Percentiles rank a stretch among this genome's conserved stretches.
Evolutionary conservation across 2,113 vertebrate species (phyloP).

Genomic region (Antechinus flavipes): DNA sequence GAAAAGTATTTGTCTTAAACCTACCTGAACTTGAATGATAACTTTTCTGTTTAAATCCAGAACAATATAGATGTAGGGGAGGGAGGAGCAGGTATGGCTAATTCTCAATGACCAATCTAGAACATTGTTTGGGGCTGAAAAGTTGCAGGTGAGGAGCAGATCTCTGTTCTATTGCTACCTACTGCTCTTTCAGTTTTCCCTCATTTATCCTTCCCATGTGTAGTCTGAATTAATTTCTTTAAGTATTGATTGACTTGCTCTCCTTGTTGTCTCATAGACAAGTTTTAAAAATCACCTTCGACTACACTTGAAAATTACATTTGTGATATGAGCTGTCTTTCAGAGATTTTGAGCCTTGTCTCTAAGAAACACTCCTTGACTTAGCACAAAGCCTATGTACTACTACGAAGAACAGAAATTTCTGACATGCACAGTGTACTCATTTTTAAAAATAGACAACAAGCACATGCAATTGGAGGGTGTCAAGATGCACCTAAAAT

Average conservation of each 20-base stretch:
- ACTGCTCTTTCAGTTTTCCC: neutral
- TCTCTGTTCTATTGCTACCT: neutral
- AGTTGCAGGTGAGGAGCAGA: neutral
- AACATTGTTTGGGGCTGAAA: neutral
- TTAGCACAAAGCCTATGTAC: neutral
- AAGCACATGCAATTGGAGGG: neutral
- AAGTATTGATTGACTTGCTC: too few relatives aligned
- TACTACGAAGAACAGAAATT: neutral
- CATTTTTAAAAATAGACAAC: neutral
- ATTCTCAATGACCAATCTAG: neutral
- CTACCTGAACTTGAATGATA: neutral
- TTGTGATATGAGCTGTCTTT: neutral
- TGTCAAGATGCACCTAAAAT: neutral
- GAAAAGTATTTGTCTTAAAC: conserved; percentile 30
- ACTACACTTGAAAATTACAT: neutral
- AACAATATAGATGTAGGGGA: neutral
- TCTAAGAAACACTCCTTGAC: neutral
- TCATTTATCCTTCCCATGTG: neutral
- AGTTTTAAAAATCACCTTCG: neutral
- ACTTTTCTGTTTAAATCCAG: neutral
- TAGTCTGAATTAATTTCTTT: too few relatives aligned
- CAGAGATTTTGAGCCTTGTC: neutral
- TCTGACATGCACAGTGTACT: neutral
- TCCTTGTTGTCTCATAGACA: neutral
- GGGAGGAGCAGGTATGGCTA: neutral